Evolutionary conservation across 2,888 invertebrate species (phyloP), one percentile per base, ranked within the genome.

Genomic region (Xanthorhoe designata): DNA sequence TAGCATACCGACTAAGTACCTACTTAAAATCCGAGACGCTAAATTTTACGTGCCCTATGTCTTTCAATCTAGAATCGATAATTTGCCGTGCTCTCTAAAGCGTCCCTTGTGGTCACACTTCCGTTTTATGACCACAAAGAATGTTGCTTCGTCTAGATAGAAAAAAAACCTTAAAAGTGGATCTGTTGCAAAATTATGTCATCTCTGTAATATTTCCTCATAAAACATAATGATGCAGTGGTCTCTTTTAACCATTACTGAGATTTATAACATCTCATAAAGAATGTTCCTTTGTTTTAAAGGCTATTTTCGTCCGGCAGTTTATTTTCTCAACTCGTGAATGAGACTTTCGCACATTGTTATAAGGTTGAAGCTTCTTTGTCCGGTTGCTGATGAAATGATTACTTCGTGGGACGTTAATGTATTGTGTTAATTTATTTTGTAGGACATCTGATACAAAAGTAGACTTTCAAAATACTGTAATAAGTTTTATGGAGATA

Each of bases 371-470:
- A 42, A 24, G 32, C 51, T 71, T 35, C 19, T 15, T 1, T 38
- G 61, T 3, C 7, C 13, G 24, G 10, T 56, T 3, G 18, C 59
- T 54, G 42, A 68, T 66, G 29, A 67, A 64, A 52, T 53, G 64
- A 68, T 61, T 38, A 52, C 51, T 55, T 61, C 61, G 73, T 73
- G 70, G 68, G 68, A 64, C 47, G 68, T 49, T 69, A 59, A 63
- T 59, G 52, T 60, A 47, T 66, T 51, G 42, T 15, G 58, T 61
- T 66, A 66, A 72, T 74, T 72, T 72, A 71, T 72, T 71, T 66
- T 70, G 66, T 72, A 64, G 69, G 70, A 60, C 70, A 59, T 38
- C 53, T n/a, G 42, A 18, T 61, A 49, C 49, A 19, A 38, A 61
- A 55, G 54, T 17, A 56, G 24, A 61, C 50, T 54, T 64, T 47